Percentiles rank a stretch among this genome's conserved stretches.
These are phyloP conservation scores for Falco columbarius DNA, from an alignment of 2,797 vertebrate genomes.

Conservation along the genomic window DNA sequence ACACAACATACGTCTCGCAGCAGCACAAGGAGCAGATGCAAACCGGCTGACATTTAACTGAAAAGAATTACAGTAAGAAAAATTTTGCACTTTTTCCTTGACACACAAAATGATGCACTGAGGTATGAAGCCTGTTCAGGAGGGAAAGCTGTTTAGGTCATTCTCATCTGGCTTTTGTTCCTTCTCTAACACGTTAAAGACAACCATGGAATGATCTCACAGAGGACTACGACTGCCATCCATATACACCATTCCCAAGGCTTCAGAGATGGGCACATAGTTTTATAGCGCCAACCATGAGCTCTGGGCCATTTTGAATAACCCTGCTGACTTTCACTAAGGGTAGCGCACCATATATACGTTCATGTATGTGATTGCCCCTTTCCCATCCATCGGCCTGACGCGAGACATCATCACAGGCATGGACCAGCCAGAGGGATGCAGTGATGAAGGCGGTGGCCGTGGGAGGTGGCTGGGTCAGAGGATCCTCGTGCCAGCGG, in stretches of 20 bases:
- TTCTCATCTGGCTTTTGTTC: not conserved
- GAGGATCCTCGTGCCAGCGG: not conserved
- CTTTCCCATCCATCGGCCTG: not conserved
- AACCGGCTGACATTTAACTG: not conserved
- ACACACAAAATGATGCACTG: slow-evolving; percentile 19
- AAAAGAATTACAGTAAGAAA: not conserved
- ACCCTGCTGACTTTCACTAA: not conserved
- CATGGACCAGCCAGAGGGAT: not conserved
- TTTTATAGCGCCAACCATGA: fast-evolving
- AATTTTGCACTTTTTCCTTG: not conserved
- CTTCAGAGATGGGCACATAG: fast-evolving
- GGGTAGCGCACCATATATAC: fast-evolving
- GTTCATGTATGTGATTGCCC: not conserved
- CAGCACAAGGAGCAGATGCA: not conserved
- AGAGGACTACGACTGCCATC: not conserved
- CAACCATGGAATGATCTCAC: not conserved
- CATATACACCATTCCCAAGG: fast-evolving
- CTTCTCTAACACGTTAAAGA: not conserved
- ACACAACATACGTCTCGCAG: not conserved
- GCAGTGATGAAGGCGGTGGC: not conserved
- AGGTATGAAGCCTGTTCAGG: not conserved
- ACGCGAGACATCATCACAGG: fast-evolving
- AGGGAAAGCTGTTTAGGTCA: not conserved
- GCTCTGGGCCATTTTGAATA: not conserved
- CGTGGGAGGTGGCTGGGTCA: not conserved